These are phyloP conservation scores for Myripristis murdjan DNA, from an alignment of 2,797 vertebrate genomes.

Conservation along the genomic window DNA sequence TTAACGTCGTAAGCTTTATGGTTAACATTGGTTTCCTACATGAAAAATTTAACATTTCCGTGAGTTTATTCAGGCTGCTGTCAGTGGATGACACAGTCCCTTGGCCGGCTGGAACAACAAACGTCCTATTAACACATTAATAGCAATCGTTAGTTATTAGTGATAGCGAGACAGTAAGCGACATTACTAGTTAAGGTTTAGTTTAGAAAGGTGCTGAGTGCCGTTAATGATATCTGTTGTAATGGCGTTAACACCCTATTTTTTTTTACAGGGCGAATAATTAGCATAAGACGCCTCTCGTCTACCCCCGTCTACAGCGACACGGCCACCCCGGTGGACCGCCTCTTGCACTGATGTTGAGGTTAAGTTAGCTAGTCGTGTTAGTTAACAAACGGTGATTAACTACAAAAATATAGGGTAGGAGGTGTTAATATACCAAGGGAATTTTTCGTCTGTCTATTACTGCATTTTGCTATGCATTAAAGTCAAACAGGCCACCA, in stretches of 20 bases:
- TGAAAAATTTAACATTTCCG: background rate
- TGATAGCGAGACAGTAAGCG: background rate
- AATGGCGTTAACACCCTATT: slow-evolving; percentile 64
- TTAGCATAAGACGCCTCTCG: slow-evolving; percentile 50
- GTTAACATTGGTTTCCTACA: background rate
- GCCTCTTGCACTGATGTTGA: slow-evolving; percentile 13
- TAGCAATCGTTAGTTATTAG: slow-evolving; percentile 30
- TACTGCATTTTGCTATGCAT: slow-evolving; percentile 41
- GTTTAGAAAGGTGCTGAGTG: background rate
- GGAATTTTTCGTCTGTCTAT: slow-evolving; percentile 10
- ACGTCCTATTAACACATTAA: slow-evolving; percentile 67
- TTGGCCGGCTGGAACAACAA: slow-evolving; percentile 66
- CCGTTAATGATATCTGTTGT: slow-evolving; percentile 1
- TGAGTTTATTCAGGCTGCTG: slow-evolving; percentile 45
- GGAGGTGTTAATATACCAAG: background rate
- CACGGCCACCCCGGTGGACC: slow-evolving; percentile 46
- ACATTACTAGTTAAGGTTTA: background rate
- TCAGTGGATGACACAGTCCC: slow-evolving; percentile 68
- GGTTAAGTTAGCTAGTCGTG: slow-evolving; percentile 15
- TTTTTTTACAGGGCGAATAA: slow-evolving; percentile 42
- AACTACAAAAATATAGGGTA: background rate
- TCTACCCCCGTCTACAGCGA: slow-evolving; percentile 32
- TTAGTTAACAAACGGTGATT: background rate
- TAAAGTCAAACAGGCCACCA: slow-evolving; percentile 66
- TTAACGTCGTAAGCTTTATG: rapidly evolving